These are phyloP conservation scores for Ametastegia equiseti DNA, from an alignment of 2,888 invertebrate species.

Conservation along the genomic window DNA sequence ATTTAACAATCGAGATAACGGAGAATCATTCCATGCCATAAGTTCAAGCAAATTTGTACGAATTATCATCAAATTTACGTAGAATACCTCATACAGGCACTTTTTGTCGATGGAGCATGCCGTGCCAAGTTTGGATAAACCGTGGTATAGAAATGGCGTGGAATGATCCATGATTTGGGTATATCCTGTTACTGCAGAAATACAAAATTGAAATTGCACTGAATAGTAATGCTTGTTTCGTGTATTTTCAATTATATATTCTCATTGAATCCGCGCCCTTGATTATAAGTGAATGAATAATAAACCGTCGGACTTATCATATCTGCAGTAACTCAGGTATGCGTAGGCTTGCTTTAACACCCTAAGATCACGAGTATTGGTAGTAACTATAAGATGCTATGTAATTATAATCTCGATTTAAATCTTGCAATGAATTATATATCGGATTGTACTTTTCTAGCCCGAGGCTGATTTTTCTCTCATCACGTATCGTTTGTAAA, in stretches of 20 bases:
- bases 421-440: conserved; percentile 22
- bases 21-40: too few species aligned
- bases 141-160: neutral
- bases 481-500: neutral
- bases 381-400: conserved; percentile 17
- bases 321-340: neutral
- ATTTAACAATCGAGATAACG: too few species aligned
- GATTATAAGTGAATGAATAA: neutral
- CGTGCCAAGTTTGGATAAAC: neutral
- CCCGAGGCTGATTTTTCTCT: neutral
- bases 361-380: conserved; percentile 18
- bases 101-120: too few species aligned
- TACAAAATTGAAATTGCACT: too few species aligned
- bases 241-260: too few species aligned
- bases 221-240: too few species aligned
- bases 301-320: neutral
- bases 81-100: too few species aligned
- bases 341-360: conserved; percentile 16
- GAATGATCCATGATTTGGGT: neutral
- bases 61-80: neutral
- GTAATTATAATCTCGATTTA: conserved; percentile 24
- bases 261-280: too few species aligned
- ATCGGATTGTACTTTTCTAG: conserved; percentile 25
- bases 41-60: neutral
- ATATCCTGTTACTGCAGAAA: too few species aligned